Conservation (phyloP, 2,113 vertebrate species). For the Python bivittatus region DNA sequence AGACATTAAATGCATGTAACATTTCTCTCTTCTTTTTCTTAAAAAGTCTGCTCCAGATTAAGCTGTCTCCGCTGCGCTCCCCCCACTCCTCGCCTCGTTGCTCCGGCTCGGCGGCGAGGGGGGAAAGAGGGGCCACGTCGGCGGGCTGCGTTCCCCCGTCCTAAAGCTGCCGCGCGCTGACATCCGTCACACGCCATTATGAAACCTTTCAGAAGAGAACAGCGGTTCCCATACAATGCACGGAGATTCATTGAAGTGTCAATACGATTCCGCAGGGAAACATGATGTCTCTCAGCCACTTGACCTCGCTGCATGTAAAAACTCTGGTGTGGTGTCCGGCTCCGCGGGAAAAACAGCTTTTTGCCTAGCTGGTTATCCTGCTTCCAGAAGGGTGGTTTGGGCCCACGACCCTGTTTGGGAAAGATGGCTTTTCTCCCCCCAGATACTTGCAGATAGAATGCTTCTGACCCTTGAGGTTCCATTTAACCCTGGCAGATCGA, state of each 20-base stretch:
- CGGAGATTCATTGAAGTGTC: not conserved
- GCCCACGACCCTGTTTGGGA: not conserved
- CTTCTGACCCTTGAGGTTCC: not conserved
- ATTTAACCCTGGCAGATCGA: not conserved
- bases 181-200: not conserved
- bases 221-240: no score
- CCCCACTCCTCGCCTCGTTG: not conserved
- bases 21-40: not conserved
- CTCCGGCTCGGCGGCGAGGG: not conserved
- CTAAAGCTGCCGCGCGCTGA: not conserved
- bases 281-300: not conserved
- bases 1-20: slow-evolving; percentile 31
- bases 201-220: not conserved
- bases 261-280: not conserved
- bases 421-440: not conserved
- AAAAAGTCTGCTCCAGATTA: slow-evolving; percentile 1
- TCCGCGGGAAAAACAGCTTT: not conserved
- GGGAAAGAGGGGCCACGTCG: not conserved
- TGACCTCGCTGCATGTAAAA: not conserved
- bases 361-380: not conserved
- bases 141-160: not conserved
- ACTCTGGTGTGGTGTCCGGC: not conserved
- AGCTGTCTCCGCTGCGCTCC: not conserved
- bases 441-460: not conserved
- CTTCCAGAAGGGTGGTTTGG: not conserved